Base-by-base conservation (phyloP, 2,797 vertebrate species). In the Pelochelys cantorii region DNA sequence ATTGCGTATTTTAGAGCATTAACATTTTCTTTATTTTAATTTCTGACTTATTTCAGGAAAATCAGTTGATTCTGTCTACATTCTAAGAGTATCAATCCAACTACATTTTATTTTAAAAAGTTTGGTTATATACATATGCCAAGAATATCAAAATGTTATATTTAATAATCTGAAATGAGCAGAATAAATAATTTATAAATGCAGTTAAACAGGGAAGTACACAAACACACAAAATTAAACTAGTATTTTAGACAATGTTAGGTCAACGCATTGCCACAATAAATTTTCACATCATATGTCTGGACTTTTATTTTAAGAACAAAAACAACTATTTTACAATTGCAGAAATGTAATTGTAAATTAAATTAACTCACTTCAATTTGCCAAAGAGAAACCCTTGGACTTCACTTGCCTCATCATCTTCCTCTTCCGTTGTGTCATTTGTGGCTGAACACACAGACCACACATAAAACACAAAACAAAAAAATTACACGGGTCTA, bases 301-400 rank as follows among this genome's bases (percentile, higher is more conserved):
- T 15, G 17, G 42, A 5, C 12, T 85, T 87, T 60, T 15, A 4
- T 34, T 93, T 9, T 42, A 7, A 29, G 81, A 86, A 3, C 53
- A 71, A 81, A 94, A 88, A 79, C 71, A 60, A 54, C 87, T 57
- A 81, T 37, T 34, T 60, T 84, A 78, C 5, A 92, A 93, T 86
- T 10, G 4, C 42, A 59, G 34, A 57, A 74, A 7, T 74, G 88
- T 23, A 81, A 55, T 14, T 87, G 20, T 52, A 87, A 90, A n/a
- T 92, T 89, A 6, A 56, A 79, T 59, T 53, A 82, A 98, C 99
- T 98, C 97, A 99, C 99, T 98, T 99, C 93, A 99, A 97, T 87
- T 98, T 99, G 75, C 97, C 98, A 98, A 99, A 99, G 86, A 99
- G 95, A 97, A 99, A 99, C 82, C 99, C 99, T 96, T 99, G 99